Evolutionary conservation across 64 coral and sea anemone genomes (phyloP), one percentile per base, ranked within the genome.

Genomic region (Orbicella faveolata): DNA sequence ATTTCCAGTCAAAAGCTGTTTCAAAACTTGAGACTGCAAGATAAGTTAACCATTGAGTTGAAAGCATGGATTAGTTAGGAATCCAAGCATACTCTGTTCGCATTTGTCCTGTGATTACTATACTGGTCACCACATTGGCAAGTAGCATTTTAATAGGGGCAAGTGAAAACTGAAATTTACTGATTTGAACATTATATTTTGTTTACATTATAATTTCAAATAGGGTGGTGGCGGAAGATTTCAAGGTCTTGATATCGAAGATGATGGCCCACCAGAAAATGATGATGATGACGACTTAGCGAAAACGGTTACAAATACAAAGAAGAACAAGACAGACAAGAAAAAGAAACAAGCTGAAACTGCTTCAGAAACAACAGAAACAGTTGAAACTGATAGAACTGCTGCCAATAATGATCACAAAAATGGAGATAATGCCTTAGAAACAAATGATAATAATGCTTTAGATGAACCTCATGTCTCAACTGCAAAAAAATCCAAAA

Each of bases 401-500:
- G 65, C 63, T 36, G 16, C 20, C 66, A 36, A 52, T 39, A 76
- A 89, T 66, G 79, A 87, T 89, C 19, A 48, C 62, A 66, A 59
- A 73, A 86, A 44, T 90, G 92, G 84, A 23, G 65, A 85, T 17
- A 63, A 78, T 87, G 36, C 52, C 17, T 17, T 84, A 20, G 79
- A 79, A 34, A 19, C 75, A 94, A 89, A 90, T 90, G 39, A 78
- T 21, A 57, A 76, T 70, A 86, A 52, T 81, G 39, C 79, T 88
- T 30, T 52, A 20, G 83, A 88, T 74, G 78, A 88, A 73, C 9
- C 54, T 65, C 13, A 21, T 55, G 61, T 18, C 6, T 20, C 82
- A 44, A 19, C 83, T 66, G 74, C 76, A 62, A 96, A 94, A 92
- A 96, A 96, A 88, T 88, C 88, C 25, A 96, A 94, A 84, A 94